phyloP scores from a whole-genome alignment of 2,797 vertebrate species.

The Numenius phaeopus region DNA sequence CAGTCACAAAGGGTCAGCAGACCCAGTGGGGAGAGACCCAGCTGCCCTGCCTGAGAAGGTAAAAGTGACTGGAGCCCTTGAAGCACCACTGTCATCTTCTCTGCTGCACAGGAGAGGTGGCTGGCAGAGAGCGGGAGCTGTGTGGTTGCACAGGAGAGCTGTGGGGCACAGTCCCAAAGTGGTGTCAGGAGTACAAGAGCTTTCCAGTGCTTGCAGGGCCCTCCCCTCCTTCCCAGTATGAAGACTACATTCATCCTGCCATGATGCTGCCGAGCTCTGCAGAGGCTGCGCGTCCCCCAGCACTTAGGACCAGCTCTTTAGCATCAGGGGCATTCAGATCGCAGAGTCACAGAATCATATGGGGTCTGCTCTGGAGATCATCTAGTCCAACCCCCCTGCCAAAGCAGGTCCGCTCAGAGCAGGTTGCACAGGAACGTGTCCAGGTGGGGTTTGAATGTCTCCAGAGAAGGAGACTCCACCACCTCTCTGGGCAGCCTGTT shows the following conservation, averaged over 20 bases:
- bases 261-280: fast-evolving
- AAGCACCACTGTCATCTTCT: neutral
- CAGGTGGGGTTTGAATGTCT: too few species aligned
- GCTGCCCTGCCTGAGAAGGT: neutral
- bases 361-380: too few species aligned
- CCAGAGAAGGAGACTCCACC: too few species aligned
- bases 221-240: fast-evolving
- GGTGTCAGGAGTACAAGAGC: neutral
- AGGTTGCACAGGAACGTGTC: too few species aligned
- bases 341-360: too few species aligned
- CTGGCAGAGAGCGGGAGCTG: neutral
- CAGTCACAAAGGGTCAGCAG: neutral
- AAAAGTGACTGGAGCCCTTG: neutral
- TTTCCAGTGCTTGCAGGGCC: fast-evolving
- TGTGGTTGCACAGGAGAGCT: fast-evolving
- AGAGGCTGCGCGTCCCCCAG: neutral
- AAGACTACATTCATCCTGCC: neutral
- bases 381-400: too few species aligned
- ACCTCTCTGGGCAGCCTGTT: too few species aligned
- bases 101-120: neutral
- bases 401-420: too few species aligned
- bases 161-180: fast-evolving
- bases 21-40: neutral
- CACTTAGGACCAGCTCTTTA: neutral
- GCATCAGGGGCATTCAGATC: fast-evolving